Percentiles rank a stretch among this genome's conserved stretches.
Conservation (phyloP, 2,888 invertebrate species). For the Monoplex corrugatus region DNA sequence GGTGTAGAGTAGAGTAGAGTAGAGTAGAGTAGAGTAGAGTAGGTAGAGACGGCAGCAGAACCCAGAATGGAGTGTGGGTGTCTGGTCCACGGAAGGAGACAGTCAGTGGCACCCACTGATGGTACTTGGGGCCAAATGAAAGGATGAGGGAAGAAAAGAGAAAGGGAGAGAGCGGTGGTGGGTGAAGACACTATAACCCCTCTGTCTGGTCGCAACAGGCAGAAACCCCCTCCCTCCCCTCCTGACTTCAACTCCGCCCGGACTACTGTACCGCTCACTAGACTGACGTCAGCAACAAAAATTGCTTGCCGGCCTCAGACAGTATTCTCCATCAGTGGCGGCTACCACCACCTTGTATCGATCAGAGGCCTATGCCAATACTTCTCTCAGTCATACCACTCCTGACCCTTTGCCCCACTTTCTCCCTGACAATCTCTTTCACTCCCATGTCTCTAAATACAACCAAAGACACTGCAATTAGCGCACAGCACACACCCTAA, state of each 20-base stretch:
- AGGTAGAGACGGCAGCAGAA: too few relatives aligned
- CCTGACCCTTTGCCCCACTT: not conserved
- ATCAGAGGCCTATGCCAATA: too few relatives aligned
- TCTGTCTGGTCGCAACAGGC: slow-evolving; percentile 28
- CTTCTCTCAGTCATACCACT: slow-evolving; percentile 2
- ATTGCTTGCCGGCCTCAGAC: slow-evolving; percentile 36
- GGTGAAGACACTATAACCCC: not conserved
- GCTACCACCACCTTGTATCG: slow-evolving; percentile 25
- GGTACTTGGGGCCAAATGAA: not conserved
- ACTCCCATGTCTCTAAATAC: not conserved
- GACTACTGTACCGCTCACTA: not conserved
- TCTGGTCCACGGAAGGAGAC: too few relatives aligned
- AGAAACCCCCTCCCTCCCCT: not conserved
- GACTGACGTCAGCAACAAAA: slow-evolving; percentile 47
- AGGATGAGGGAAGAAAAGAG: not conserved
- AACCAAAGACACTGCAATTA: not conserved
- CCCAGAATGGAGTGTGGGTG: too few relatives aligned
- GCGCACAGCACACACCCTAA: not conserved
- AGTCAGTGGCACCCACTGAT: not conserved
- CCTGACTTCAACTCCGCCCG: not conserved
- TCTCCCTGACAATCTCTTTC: not conserved
- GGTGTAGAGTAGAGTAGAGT: not conserved
- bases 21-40: not conserved
- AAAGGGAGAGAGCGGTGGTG: not conserved
- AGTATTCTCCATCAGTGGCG: slow-evolving; percentile 34